phyloP scores from a whole-genome alignment of 2,888 invertebrate species.

The Patella depressa region DNA sequence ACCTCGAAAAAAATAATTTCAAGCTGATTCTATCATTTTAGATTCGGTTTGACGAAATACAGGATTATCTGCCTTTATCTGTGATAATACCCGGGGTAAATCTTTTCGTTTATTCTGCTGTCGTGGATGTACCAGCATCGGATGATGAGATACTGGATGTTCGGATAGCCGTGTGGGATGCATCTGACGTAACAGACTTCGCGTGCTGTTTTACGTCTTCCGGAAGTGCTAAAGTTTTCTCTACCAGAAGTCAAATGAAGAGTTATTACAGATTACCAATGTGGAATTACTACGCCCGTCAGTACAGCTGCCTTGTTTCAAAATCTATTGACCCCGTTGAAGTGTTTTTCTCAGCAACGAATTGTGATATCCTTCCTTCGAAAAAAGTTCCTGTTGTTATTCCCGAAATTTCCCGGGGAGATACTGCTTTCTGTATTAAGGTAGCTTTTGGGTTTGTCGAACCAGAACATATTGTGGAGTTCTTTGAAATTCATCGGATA shows the following conservation, averaged over 20 bases:
- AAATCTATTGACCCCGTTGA: background rate
- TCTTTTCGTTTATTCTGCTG: too few relatives aligned
- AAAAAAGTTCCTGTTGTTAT: background rate
- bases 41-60: too few relatives aligned
- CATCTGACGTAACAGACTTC: background rate
- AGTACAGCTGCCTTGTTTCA: background rate
- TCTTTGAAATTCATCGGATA: background rate
- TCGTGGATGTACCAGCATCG: too few relatives aligned
- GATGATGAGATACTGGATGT: background rate
- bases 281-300: background rate
- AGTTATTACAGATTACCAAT: background rate
- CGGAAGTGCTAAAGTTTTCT: background rate
- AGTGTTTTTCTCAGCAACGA: background rate
- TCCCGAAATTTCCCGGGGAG: background rate
- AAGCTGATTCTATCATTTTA: too few relatives aligned
- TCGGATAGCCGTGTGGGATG: background rate
- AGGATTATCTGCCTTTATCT: too few relatives aligned
- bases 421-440: background rate
- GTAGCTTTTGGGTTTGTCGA: background rate
- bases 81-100: too few relatives aligned
- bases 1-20: too few relatives aligned
- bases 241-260: background rate
- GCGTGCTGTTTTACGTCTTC: background rate
- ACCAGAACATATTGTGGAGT: background rate
- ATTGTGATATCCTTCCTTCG: background rate